Conservation (phyloP, 2,888 invertebrate genomes). For the Cheilosia variabilis region DNA sequence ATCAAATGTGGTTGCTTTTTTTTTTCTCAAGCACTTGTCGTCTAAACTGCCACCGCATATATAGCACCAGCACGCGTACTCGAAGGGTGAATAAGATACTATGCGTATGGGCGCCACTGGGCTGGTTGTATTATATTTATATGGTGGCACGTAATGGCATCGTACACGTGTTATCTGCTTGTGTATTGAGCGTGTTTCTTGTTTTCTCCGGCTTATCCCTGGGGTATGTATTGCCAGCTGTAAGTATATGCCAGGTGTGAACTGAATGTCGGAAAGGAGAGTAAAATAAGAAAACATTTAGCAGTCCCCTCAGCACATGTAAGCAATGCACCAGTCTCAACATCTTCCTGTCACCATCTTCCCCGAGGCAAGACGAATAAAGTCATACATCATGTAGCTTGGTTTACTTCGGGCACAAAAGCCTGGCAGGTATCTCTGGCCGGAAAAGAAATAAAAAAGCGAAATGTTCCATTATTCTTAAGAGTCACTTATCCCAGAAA, state of each 20-base stretch:
- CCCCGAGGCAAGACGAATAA: background rate
- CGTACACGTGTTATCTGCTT: conserved; percentile 43
- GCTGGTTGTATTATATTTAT: background rate
- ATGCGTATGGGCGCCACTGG: background rate
- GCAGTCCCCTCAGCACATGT: background rate
- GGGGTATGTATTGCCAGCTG: background rate
- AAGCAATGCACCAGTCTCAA: background rate
- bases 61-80: background rate
- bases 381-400: background rate
- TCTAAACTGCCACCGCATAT: background rate
- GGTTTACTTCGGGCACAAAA: background rate
- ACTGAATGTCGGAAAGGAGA: background rate
- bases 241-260: conserved; percentile 20
- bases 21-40: conserved; percentile 15
- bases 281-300: background rate
- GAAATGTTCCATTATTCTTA: conserved; percentile 18
- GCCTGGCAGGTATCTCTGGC: background rate
- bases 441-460: background rate
- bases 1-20: conserved; percentile 25
- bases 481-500: conserved; percentile 23
- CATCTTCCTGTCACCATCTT: background rate
- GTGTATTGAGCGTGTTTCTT: conserved; percentile 9
- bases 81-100: background rate
- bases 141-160: conserved; percentile 33
- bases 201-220: conserved; percentile 5